phyloP scores from a whole-genome alignment of 2,113 vertebrate genomes.

The Aviceda subcristata region DNA sequence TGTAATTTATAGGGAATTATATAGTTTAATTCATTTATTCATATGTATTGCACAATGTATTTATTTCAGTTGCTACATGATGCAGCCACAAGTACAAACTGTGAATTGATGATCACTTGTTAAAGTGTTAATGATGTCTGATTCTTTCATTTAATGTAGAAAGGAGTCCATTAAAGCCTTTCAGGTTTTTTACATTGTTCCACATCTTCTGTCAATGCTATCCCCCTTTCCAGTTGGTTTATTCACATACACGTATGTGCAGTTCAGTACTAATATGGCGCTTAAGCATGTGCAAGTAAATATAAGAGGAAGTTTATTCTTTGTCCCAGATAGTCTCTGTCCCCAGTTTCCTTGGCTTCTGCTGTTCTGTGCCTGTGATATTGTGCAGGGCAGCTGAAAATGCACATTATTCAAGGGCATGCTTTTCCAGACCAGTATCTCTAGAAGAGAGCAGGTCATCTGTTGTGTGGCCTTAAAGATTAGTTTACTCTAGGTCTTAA shows the following conservation, averaged over 20 bases:
- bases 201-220: neutral
- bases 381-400: neutral
- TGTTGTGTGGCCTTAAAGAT: neutral
- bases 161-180: neutral
- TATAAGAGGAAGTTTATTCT: neutral
- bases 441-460: neutral
- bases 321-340: neutral
- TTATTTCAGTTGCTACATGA: neutral
- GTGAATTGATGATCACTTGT: neutral
- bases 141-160: neutral
- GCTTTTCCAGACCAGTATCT: neutral
- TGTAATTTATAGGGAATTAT: neutral
- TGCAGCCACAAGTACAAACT: neutral
- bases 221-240: neutral
- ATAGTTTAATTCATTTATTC: neutral
- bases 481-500: neutral
- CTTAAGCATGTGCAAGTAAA: neutral
- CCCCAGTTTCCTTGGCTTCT: neutral
- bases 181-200: neutral
- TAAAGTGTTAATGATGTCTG: neutral
- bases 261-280: neutral
- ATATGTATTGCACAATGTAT: neutral
- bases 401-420: neutral
- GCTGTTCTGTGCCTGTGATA: neutral
- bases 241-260: rapidly evolving